Conservation (phyloP, 2,113 vertebrate species). For the Dicerorhinus sumatrensis region DNA sequence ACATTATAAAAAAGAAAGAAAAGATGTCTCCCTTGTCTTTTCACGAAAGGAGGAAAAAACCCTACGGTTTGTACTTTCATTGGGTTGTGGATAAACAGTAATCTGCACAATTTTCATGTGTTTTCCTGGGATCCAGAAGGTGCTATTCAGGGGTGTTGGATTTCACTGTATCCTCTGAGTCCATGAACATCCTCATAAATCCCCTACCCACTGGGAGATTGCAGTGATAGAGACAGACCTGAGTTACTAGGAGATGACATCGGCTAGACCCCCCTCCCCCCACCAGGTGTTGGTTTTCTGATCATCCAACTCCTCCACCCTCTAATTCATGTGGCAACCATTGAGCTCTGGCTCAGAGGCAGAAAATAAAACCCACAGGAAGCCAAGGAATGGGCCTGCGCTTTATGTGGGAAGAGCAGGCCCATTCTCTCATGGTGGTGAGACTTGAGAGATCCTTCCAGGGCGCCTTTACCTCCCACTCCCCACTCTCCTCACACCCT, state of each 20-base stretch:
- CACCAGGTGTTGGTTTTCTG: background rate
- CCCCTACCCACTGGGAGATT: background rate
- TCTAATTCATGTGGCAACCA: background rate
- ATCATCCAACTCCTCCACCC: background rate
- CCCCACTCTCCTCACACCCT: background rate
- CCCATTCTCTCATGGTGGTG: background rate
- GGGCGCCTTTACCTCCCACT: background rate
- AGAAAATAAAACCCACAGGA: background rate
- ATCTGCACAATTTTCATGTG: background rate
- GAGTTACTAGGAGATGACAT: background rate
- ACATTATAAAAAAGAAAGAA: background rate
- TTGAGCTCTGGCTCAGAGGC: background rate
- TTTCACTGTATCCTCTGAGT: background rate
- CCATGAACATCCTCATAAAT: background rate
- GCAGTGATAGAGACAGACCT: background rate
- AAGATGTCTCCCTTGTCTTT: background rate
- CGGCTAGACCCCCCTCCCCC: too few relatives aligned
- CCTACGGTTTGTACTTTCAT: background rate
- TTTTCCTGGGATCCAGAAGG: background rate
- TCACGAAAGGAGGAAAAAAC: background rate
- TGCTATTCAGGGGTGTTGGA: background rate
- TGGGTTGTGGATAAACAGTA: background rate
- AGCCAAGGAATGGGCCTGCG: background rate
- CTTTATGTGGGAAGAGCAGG: background rate
- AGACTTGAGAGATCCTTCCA: background rate